Conservation (phyloP, 2,888 invertebrate species). For the Lacanobia oleracea region DNA sequence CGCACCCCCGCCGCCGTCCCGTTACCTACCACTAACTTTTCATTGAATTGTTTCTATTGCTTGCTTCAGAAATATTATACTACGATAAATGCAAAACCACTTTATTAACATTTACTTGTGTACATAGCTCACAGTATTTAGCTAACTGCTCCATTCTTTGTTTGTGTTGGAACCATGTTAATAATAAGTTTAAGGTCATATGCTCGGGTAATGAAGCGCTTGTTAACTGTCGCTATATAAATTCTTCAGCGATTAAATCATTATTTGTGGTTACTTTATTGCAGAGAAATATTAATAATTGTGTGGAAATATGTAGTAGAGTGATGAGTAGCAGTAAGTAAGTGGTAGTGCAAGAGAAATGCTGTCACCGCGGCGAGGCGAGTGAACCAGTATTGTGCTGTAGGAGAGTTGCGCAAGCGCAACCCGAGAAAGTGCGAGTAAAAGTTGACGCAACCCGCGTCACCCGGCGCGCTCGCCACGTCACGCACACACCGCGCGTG, state of each 20-base stretch:
- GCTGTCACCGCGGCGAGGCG: conserved; percentile 79
- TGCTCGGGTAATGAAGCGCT: conserved; percentile 66
- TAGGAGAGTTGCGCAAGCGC: conserved; percentile 86
- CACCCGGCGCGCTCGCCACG: conserved; percentile 78
- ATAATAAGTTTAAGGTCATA: conserved; percentile 74
- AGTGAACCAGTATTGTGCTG: conserved; percentile 85
- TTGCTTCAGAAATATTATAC: conserved; percentile 73
- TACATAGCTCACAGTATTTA: conserved; percentile 58
- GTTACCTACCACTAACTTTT: conserved; percentile 88
- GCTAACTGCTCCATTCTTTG: conserved; percentile 59
- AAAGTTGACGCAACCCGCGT: conserved; percentile 90
- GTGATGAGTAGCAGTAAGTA: conserved; percentile 40
- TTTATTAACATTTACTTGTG: conserved; percentile 52
- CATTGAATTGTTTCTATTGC: conserved; percentile 86
- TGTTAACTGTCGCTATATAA: conserved; percentile 59
- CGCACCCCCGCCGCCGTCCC: conserved; percentile 75
- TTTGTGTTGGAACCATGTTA: conserved; percentile 63
- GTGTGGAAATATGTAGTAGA: conserved; percentile 24
- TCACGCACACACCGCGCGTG: conserved; percentile 72
- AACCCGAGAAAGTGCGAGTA: conserved; percentile 89
- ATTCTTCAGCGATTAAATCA: conserved; percentile 69
- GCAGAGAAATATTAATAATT: conserved; percentile 33
- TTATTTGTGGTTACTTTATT: conserved; percentile 37
- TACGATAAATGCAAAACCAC: conserved; percentile 70
- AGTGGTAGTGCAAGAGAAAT: conserved; percentile 74